These are phyloP conservation scores for Ctenicera cuprea DNA, from an alignment of 2,888 invertebrate genomes.

Conservation along the genomic window DNA sequence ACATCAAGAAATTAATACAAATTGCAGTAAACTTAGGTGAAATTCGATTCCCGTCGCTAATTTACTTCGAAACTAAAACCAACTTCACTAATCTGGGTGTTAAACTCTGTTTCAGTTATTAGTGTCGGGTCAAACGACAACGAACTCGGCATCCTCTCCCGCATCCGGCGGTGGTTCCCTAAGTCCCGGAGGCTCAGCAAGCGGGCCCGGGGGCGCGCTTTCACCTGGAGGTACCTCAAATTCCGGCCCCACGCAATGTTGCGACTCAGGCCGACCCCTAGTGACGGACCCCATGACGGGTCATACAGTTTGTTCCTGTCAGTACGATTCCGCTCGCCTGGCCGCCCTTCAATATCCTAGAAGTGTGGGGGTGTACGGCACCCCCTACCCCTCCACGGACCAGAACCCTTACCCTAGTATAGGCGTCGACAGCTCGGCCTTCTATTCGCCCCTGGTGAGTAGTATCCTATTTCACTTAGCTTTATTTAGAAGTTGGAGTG, in stretches of 20 bases:
- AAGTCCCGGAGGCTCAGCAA: slow-evolving; percentile 79
- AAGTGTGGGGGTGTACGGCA: slow-evolving; percentile 88
- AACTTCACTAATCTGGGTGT: not conserved
- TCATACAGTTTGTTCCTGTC: slow-evolving; percentile 95
- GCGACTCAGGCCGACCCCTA: slow-evolving; percentile 93
- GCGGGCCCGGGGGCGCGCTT: slow-evolving; percentile 71
- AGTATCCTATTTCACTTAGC: slow-evolving; percentile 61
- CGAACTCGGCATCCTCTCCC: slow-evolving; percentile 86
- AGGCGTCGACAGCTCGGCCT: slow-evolving; percentile 94
- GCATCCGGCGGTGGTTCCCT: slow-evolving; percentile 85
- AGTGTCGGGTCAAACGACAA: slow-evolving; percentile 84
- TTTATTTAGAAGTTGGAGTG: slow-evolving; percentile 58
- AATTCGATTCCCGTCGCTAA: no score
- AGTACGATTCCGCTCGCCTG: slow-evolving; percentile 92
- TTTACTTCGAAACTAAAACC: not conserved
- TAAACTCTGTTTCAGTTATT: slow-evolving; percentile 78
- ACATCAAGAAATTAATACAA: no score
- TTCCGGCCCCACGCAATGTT: slow-evolving; percentile 77
- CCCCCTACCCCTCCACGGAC: slow-evolving; percentile 92
- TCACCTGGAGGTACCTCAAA: slow-evolving; percentile 75
- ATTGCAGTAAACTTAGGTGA: no score
- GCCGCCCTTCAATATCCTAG: slow-evolving; percentile 89
- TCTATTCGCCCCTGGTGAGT: slow-evolving; percentile 96
- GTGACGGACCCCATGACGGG: slow-evolving; percentile 95
- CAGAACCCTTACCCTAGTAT: slow-evolving; percentile 96